Percentiles rank a stretch among this genome's conserved stretches.
phyloP scores from a whole-genome alignment of 2,888 invertebrate genomes.

The Priapulus caudatus region DNA sequence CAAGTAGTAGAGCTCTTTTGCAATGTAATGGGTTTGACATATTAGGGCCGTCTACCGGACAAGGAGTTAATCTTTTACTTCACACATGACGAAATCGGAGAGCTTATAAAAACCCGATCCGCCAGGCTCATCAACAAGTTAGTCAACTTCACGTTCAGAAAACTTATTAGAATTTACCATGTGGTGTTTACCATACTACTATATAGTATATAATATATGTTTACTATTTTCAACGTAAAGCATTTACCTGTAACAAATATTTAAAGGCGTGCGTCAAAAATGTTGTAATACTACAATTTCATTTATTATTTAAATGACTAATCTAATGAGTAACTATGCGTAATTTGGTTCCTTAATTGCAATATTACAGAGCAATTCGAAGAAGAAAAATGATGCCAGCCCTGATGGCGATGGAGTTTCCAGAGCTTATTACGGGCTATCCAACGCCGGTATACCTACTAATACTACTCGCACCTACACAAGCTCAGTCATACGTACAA shows the following conservation, averaged over 20 bases:
- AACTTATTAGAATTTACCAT: too few species aligned
- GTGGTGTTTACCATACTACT: too few species aligned
- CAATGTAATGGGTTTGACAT: conserved; percentile 21
- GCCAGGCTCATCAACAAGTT: conserved; percentile 51
- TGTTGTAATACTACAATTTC: too few species aligned
- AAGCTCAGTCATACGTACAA: too few species aligned
- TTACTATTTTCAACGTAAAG: too few species aligned
- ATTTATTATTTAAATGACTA: too few species aligned
- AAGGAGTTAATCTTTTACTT: conserved; percentile 54
- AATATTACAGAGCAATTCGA: conserved; percentile 49
- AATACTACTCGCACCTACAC: too few species aligned
- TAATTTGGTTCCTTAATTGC: conserved; percentile 1
- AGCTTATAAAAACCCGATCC: conserved; percentile 45
- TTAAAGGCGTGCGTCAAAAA: too few species aligned
- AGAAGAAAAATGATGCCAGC: conserved; percentile 49
- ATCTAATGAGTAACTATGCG: too few species aligned
- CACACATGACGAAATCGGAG: conserved; percentile 51
- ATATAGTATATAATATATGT: too few species aligned
- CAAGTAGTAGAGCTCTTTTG: too few species aligned
- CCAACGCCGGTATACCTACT: conserved; percentile 33
- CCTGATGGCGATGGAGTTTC: conserved; percentile 51
- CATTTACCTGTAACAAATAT: too few species aligned
- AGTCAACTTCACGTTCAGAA: conserved; percentile 25
- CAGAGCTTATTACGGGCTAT: conserved; percentile 47
- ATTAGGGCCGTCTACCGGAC: conserved; percentile 53